Conservation (phyloP, 2,888 invertebrate species). For the Calameuta idolon region DNA sequence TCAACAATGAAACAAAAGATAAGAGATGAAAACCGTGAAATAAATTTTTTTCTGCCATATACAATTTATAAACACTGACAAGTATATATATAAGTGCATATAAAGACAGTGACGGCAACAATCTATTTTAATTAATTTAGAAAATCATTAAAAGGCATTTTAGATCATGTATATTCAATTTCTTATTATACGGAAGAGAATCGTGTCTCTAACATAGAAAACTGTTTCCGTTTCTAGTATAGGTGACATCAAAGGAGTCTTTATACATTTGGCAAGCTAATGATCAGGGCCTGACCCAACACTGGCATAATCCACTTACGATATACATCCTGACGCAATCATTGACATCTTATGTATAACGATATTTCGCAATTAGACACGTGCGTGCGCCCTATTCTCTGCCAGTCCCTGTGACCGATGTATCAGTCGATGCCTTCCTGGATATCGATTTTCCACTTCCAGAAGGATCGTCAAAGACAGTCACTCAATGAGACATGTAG, state of each 20-base stretch:
- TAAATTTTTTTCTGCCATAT: too few relatives aligned
- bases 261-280: slow-evolving; percentile 4
- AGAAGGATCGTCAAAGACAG: background rate
- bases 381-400: background rate
- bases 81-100: too few relatives aligned
- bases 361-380: slow-evolving; percentile 3
- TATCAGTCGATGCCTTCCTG: background rate
- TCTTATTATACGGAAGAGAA: background rate
- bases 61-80: too few relatives aligned
- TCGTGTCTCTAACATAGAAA: background rate
- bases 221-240: slow-evolving; percentile 4
- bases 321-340: slow-evolving; percentile 6
- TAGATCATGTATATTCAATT: background rate
- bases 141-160: background rate
- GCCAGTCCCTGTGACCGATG: background rate
- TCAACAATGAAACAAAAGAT: background rate
- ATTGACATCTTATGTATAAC: background rate
- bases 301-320: slow-evolving; percentile 41
- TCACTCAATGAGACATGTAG: background rate
- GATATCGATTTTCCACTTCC: background rate
- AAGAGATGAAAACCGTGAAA: too few relatives aligned
- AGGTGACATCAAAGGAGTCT: slow-evolving; percentile 1
- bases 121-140: background rate
- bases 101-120: background rate
- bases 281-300: slow-evolving; percentile 38